These are phyloP conservation scores for Drosophila insularis DNA, from an alignment of 1,140 invertebrate genomes.

Conservation along the genomic window DNA sequence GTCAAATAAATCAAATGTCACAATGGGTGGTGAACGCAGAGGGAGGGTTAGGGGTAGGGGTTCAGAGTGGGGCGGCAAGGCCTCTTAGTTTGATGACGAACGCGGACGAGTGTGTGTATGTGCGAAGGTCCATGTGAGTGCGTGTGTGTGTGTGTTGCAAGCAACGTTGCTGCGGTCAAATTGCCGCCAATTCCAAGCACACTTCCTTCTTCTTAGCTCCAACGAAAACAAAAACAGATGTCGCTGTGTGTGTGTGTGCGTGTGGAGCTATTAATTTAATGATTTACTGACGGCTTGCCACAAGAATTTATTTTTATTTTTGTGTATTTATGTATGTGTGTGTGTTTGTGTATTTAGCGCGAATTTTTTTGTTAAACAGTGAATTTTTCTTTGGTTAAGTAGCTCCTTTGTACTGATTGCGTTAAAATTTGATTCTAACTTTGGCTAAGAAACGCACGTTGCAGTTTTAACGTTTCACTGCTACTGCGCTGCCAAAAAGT, in stretches of 20 bases:
- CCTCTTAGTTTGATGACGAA: slow-evolving; percentile 61
- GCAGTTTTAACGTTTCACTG: slow-evolving; percentile 20
- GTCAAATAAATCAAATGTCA: slow-evolving; percentile 83
- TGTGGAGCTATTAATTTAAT: slow-evolving; percentile 75
- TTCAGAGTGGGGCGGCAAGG: neutral
- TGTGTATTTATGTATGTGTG: slow-evolving; percentile 8
- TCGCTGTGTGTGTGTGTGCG: slow-evolving; percentile 30
- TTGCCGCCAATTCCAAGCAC: slow-evolving; percentile 72
- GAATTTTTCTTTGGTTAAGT: slow-evolving; percentile 12
- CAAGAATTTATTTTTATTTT: slow-evolving; percentile 66
- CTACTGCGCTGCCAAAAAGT: slow-evolving; percentile 36
- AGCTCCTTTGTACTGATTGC: neutral
- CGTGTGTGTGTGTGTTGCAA: slow-evolving; percentile 43
- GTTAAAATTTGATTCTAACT: neutral
- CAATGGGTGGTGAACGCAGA: slow-evolving; percentile 53
- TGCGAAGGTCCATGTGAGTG: slow-evolving; percentile 26
- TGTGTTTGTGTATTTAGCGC: slow-evolving; percentile 47
- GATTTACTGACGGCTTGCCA: slow-evolving; percentile 72
- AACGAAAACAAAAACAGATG: slow-evolving; percentile 55
- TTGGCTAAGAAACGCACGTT: slow-evolving; percentile 20
- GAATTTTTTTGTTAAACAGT: slow-evolving; percentile 27
- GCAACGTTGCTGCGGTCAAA: slow-evolving; percentile 64
- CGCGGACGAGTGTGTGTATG: slow-evolving; percentile 32
- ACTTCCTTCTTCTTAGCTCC: slow-evolving; percentile 49
- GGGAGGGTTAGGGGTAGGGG: neutral